Evolutionary conservation across 2,797 vertebrate species (phyloP).

Genomic region (Hapalemur alaotrensis): DNA sequence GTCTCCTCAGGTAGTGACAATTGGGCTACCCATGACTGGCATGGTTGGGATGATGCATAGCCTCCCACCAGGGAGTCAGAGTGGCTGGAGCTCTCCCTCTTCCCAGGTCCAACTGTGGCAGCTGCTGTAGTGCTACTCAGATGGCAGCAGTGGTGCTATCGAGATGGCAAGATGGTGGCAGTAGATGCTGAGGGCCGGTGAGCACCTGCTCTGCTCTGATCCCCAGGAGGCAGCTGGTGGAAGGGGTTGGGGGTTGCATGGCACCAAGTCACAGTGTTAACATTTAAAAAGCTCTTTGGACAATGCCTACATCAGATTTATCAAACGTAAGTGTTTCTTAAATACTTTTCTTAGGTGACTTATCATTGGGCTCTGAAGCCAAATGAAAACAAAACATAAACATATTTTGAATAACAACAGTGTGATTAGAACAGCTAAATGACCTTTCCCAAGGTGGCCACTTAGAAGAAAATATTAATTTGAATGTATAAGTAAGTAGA

Average conservation of each 20-base stretch:
- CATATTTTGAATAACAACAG: constrained; percentile 10
- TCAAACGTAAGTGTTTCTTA: background rate
- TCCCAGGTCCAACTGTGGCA: background rate
- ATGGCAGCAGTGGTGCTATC: background rate
- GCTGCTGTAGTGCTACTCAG: background rate
- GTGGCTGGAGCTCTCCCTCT: background rate
- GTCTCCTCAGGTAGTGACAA: background rate
- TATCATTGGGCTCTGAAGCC: background rate
- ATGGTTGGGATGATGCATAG: background rate
- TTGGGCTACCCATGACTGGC: background rate
- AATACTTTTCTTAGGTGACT: background rate
- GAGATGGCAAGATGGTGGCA: background rate
- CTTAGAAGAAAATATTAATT: constrained; percentile 47
- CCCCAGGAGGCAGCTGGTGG: background rate
- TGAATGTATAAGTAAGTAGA: constrained; percentile 48
- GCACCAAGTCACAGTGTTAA: background rate
- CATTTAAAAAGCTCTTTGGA: background rate
- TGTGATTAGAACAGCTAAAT: constrained; percentile 38
- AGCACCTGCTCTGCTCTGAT: background rate
- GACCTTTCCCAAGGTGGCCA: background rate
- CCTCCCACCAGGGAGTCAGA: background rate
- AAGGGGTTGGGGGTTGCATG: background rate
- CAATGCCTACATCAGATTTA: background rate
- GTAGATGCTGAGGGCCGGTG: background rate
- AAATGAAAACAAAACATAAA: constrained; percentile 16